Evolutionary conservation across 2,797 vertebrate species (phyloP), one percentile per base, ranked within the genome.

Genomic region (Etheostoma perlongum): DNA sequence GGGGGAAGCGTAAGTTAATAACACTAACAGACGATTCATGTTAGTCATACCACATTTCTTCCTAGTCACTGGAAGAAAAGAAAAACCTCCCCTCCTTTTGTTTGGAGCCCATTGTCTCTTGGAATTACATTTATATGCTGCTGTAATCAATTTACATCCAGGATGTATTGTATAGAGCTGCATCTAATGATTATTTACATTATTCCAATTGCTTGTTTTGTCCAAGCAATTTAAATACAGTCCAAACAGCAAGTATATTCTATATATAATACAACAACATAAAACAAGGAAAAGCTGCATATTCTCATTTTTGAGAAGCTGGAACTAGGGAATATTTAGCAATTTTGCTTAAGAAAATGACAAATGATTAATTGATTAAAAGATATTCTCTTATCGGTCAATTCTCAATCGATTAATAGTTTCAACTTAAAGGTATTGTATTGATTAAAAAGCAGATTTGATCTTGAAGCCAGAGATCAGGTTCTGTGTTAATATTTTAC

Each of bases 11-110:
- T 51, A 36, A 51, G 2, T 1, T 44, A 23, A 65, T 36, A 11
- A n/a, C 58, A 40, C 42, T 48, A 69, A 46, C 16, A 44, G 49
- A 49, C 0, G 4, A 25, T 49, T 51, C 44, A 21, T 36, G 23
- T 75, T 51, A 42, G 55, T 80, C 54, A 33, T 44, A 21, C 14
- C 13, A 42, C 36, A 53, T 70, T 70, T 53, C 47, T 54, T 8
- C 54, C 4, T 1, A 19, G 23, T 21, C 30, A 48, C 19, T 21
- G n/a, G 10, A 40, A 40, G 36, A 40, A 40, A 63, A 42, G 42
- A 63, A 18, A 76, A 18, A 18, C 3, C 33, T 54, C 1, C 2
- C 7, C 30, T 30, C 30, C 30, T 5, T 30, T 30, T 30, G 30
- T 30, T 5, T 27, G 27, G 27, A 4, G 58, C 16, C 6, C 25